Evolutionary conservation across 2,797 vertebrate species (phyloP).

Genomic region (Podargus strigoides): DNA sequence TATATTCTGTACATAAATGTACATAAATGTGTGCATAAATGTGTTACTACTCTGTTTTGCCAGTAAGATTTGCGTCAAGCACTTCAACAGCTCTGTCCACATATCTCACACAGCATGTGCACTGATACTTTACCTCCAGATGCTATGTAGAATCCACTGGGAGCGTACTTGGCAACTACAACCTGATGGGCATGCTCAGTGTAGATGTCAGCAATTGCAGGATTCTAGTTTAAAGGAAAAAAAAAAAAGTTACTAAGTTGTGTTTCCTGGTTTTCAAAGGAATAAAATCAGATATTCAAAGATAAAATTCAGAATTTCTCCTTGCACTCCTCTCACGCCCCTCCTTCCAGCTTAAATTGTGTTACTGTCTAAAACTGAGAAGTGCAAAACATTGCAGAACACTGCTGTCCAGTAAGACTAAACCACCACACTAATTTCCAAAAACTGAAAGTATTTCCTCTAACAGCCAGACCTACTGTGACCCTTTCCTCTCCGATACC

Average conservation of each 20-base stretch:
- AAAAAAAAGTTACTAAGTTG: not conserved
- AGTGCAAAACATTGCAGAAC: not conserved
- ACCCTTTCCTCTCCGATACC: not conserved
- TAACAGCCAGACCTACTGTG: not conserved
- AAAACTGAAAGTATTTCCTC: not conserved
- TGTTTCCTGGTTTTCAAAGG: not conserved
- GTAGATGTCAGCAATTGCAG: slow-evolving; percentile 92
- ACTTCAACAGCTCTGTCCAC: not conserved
- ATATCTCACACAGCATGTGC: not conserved
- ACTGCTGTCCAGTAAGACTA: not conserved
- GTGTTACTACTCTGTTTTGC: not conserved
- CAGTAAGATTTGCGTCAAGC: not conserved
- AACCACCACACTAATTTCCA: not conserved
- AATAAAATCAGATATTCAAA: not conserved
- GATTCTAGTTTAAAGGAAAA: slow-evolving; percentile 80
- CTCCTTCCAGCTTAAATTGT: not conserved
- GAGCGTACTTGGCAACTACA: slow-evolving; percentile 92
- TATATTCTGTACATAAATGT: not conserved
- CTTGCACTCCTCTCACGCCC: not conserved
- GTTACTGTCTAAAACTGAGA: not conserved
- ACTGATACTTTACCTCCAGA: slow-evolving; percentile 85
- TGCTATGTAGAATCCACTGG: slow-evolving; percentile 96
- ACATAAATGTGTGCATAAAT: too few relatives aligned
- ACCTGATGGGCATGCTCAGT: slow-evolving; percentile 93
- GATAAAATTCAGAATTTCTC: not conserved